These are phyloP conservation scores for Sebastes matsubarae DNA, from an alignment of 2,797 vertebrate genomes.

Conservation along the genomic window DNA sequence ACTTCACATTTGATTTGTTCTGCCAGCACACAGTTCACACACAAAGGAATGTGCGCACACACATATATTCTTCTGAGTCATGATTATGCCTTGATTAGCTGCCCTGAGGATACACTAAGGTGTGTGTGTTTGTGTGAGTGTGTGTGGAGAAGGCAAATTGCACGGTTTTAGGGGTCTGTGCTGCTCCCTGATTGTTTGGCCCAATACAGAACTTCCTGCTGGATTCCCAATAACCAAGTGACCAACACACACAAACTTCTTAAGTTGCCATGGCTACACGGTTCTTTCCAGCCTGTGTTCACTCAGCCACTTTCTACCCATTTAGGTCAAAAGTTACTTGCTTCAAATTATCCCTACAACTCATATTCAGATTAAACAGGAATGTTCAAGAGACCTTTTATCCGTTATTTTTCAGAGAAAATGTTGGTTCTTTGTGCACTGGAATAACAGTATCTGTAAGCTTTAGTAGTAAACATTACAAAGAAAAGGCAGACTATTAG, in stretches of 20 bases:
- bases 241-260: slow-evolving; percentile 52
- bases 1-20: slow-evolving; percentile 34
- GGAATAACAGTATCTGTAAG: neutral
- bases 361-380: neutral
- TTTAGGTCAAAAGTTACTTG: slow-evolving; percentile 42
- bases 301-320: slow-evolving; percentile 35
- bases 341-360: slow-evolving; percentile 10
- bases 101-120: slow-evolving; percentile 14
- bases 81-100: slow-evolving; percentile 23
- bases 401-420: neutral
- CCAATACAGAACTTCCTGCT: slow-evolving; percentile 75
- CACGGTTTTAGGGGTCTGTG: slow-evolving; percentile 34
- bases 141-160: slow-evolving; percentile 12
- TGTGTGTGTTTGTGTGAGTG: slow-evolving; percentile 29
- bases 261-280: slow-evolving; percentile 57
- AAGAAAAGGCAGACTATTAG: slow-evolving; percentile 17
- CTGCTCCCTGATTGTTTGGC: slow-evolving; percentile 35
- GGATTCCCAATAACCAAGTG: slow-evolving; percentile 57
- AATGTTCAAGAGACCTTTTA: slow-evolving; percentile 2
- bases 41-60: neutral
- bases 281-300: slow-evolving; percentile 22
- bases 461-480: slow-evolving; percentile 18
- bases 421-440: neutral
- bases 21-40: neutral
- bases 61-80: slow-evolving; percentile 25